Percentiles rank a stretch among this genome's conserved stretches.
Evolutionary conservation across 2,113 vertebrate genomes (phyloP).

Genomic region (Himantopus leucocephalus): DNA sequence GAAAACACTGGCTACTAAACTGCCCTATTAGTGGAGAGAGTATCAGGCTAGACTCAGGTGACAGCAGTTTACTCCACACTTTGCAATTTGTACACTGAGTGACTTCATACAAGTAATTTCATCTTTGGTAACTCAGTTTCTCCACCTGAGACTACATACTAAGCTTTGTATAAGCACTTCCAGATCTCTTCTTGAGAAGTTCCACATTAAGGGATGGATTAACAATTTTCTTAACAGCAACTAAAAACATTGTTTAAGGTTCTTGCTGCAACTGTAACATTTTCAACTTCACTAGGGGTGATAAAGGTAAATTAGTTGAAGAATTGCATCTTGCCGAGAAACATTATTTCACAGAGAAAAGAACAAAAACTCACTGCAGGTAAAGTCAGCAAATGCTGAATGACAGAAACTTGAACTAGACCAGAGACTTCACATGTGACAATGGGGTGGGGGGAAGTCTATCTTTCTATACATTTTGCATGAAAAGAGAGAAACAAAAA

Average conservation of each 20-base stretch:
- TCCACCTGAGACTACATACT: background rate
- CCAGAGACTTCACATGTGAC: background rate
- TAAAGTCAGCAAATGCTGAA: background rate
- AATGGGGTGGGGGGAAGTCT: rapidly evolving
- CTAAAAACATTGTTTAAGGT: background rate
- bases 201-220: background rate
- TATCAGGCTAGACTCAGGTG: background rate
- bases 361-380: background rate
- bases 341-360: background rate
- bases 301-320: background rate
- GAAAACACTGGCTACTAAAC: background rate
- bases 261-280: background rate
- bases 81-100: background rate
- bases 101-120: background rate
- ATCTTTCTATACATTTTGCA: background rate
- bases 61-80: background rate
- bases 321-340: background rate
- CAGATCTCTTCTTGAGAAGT: background rate
- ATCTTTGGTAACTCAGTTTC: background rate
- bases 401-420: background rate
- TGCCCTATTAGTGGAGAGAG: background rate
- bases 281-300: background rate
- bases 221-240: background rate
- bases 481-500: background rate
- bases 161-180: background rate